Evolutionary conservation across 2,888 invertebrate genomes (phyloP), one percentile per base, ranked within the genome.

Genomic region (Lasioglossum oenotherae): DNA sequence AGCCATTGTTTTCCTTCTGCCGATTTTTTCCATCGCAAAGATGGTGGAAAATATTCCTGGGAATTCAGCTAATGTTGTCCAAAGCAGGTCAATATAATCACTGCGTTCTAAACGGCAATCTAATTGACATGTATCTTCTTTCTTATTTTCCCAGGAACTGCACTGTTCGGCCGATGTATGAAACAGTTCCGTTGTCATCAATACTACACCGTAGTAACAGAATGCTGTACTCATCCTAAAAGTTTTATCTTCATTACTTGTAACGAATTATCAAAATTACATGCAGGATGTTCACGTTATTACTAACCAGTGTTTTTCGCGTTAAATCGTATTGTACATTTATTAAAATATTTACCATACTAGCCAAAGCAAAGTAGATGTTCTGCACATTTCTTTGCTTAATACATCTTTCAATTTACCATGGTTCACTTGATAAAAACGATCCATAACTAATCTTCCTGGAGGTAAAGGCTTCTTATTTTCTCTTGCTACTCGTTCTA

Each of bases 31-130:
- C 87, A 99, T 98, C 4, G 98, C 97, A 89, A 98, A 97, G 92
- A 98, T 98, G 0, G 98, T 99, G 3, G 98, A 97, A 93, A 99
- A 98, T 86, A 98, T 98, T 49, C 98, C 98, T 60, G 99, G 99
- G 95, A 99, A 99, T 95, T 99, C 99, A 0, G 99, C 98, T 74
- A 99, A 95, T 0, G 99, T 99, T 3, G 99, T 99, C 98, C 98
- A 99, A 46, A 99, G 95, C 38, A 99, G 96, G 95, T 99, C 98
- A 96, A 98, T 97, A 93, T 99, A 99, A 95, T 99, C 99, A 0
- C 97, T 97, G 27, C 98, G 98, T 92, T 97, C 97, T 44, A 98
- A 93, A 96, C 97, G 74, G 97, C 97, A 80, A 96, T 97, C 94
- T 96, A 97, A 74, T 96, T 95, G 84, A 96, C 96, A 72, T 80